Conservation (phyloP, 2,888 invertebrate genomes). For the Scelioninae gen. 2 region DNA sequence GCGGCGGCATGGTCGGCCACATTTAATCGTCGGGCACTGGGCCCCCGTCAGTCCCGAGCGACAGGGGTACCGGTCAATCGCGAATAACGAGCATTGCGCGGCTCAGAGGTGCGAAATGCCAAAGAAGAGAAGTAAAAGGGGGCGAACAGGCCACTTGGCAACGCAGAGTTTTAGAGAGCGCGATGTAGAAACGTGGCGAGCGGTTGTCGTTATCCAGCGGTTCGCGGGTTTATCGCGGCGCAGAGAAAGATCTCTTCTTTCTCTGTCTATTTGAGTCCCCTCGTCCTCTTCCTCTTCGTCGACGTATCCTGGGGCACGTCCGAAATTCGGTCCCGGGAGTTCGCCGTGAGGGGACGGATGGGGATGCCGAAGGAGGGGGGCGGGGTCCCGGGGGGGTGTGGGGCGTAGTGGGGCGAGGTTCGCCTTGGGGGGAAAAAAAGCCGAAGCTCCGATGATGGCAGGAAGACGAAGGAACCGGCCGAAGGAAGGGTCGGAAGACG, state of each 20-base stretch:
- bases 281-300: constrained; percentile 50
- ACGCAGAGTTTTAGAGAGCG: constrained; percentile 25
- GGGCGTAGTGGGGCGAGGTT: constrained; percentile 28
- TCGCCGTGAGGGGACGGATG: constrained; percentile 8
- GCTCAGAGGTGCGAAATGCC: not conserved
- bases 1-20: constrained; percentile 9
- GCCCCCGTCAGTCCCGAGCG: constrained; percentile 22
- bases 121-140: no score
- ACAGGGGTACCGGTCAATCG: constrained; percentile 17
- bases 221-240: constrained; percentile 39
- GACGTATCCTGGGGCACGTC: constrained; percentile 35
- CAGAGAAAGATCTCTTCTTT: constrained; percentile 34
- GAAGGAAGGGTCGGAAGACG: constrained; percentile 44
- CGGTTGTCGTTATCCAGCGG: constrained; percentile 37
- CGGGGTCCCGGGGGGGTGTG: constrained; percentile 33
- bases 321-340: no score
- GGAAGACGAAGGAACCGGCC: constrained; percentile 61
- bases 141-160: constrained; percentile 11
- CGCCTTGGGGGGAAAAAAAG: constrained; percentile 64
- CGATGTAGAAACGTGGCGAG: constrained; percentile 27
- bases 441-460: constrained; percentile 7
- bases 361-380: constrained; percentile 10
- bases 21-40: constrained; percentile 6
- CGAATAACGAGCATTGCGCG: constrained; percentile 7
- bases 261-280: constrained; percentile 52